Percentiles rank a stretch among this genome's conserved stretches.
Conservation (phyloP, 2,797 vertebrate genomes). For the Allobates femoralis region DNA sequence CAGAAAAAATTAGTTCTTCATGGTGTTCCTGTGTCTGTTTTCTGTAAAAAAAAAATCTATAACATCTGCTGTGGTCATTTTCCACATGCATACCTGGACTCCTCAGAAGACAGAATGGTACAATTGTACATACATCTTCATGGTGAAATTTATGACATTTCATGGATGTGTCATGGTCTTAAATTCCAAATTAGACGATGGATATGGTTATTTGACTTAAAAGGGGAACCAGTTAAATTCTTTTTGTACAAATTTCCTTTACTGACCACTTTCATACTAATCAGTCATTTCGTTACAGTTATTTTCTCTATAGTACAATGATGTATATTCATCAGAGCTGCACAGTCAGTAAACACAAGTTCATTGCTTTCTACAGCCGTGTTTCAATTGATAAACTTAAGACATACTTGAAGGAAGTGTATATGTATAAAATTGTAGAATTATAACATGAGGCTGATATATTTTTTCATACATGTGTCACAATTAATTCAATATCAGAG, state of each 20-base stretch:
- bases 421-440: neutral
- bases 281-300: conserved; percentile 30
- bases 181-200: conserved; percentile 72
- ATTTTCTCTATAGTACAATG: conserved; percentile 17
- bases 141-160: conserved; percentile 65
- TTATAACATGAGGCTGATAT: neutral
- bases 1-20: neutral
- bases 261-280: conserved; percentile 43
- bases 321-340: conserved; percentile 27
- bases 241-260: conserved; percentile 55
- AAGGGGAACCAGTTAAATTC: conserved; percentile 46
- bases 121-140: conserved; percentile 60
- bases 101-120: conserved; percentile 50
- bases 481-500: too few relatives aligned
- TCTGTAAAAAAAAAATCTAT: conserved; percentile 16
- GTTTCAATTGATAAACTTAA: neutral
- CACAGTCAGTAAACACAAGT: neutral
- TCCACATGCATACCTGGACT: conserved; percentile 54
- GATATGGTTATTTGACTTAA: conserved; percentile 54
- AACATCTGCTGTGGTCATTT: conserved; percentile 62
- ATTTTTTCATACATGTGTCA: neutral
- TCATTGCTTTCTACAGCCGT: neutral
- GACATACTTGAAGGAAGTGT: neutral
- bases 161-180: conserved; percentile 69
- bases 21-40: neutral